Base-by-base conservation (phyloP, 2,888 invertebrate genomes). In the Stenodera caucasica region DNA sequence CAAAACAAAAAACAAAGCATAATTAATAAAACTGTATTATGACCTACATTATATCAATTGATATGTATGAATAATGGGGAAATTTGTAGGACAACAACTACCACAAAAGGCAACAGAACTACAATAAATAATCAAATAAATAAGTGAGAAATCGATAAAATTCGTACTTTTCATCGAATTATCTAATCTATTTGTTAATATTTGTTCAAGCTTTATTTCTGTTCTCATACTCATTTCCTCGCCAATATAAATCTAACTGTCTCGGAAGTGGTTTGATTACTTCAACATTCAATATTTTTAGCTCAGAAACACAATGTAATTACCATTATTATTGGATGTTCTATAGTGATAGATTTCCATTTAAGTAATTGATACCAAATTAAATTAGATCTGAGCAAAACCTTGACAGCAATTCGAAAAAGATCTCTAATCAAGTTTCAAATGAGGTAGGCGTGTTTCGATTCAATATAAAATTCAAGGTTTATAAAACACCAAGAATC, bases 1-100 rank as follows among this genome's bases (percentile, higher is more conserved):
- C 66, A 49, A 49, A 55, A 58, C 21, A 40, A 40, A 15, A 23
- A 50, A 23, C 23, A 5, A 33, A 37, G 21, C 5, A 12, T 0
- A 23, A 45, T n/a, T 45, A 2, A 15, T 15, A 3, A 37, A 5
- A 37, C 7, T 6, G n/a, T 15, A 37, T 6, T 15, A 6, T 37
- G n/a, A 37, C 37, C 37, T 15, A 37, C 3, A 8, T 30, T 30
- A 7, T 30, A 1, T 30, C 4, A 8, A 30, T 8, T 5, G 4
- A 30, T 30, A 26, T 26, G 26, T 30, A 30, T 30, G 30, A 9
- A 30, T 5, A 30, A 30, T 30, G 30, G 9, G 30, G 30, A 30
- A 30, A 30, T 30, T 30, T 26, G 5, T 9, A 30, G 6, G 30
- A 30, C 30, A 30, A 30, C 2, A 9, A 30, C 30, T 2, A 30